Conservation (phyloP, 1,140 invertebrate genomes). For the Bombus haemorrhoidalis region DNA sequence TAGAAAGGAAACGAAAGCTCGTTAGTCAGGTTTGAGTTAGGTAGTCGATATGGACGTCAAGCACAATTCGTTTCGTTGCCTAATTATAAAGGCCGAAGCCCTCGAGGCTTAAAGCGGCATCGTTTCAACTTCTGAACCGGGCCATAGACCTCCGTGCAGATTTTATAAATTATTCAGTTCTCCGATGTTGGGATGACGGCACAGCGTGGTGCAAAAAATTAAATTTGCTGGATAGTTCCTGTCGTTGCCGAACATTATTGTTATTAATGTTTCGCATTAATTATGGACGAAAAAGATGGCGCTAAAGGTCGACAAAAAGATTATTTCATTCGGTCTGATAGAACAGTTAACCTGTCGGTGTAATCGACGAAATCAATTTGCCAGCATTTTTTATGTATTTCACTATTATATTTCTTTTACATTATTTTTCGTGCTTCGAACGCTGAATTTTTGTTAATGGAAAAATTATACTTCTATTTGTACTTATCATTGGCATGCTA, state of each 20-base stretch:
- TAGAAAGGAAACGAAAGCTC: conserved; percentile 75
- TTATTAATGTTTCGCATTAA: conserved; percentile 67
- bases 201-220: conserved; percentile 64
- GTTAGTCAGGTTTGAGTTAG: conserved; percentile 78
- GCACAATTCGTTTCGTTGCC: conserved; percentile 79
- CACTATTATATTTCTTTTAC: neutral
- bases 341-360: neutral
- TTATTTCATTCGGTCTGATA: neutral
- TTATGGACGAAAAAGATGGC: conserved; percentile 47
- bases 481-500: no score
- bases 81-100: conserved; percentile 79
- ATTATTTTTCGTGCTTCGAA: neutral
- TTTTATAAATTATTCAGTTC: conserved; percentile 69
- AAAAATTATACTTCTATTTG: no score
- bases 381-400: neutral
- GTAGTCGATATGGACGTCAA: conserved; percentile 80
- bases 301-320: neutral
- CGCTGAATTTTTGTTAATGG: no score
- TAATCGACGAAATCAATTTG: conserved; percentile 2
- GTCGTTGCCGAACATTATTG: conserved; percentile 60
- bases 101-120: conserved; percentile 55
- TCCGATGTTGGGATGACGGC: conserved; percentile 27
- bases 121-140: conserved; percentile 66
- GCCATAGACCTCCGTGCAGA: conserved; percentile 57
- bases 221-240: conserved; percentile 63